A percentile compares a stretch with the other conserved stretches of the same genome.
These are phyloP conservation scores for Isaurus tuberculatus DNA, from an alignment of 92 coral and sea anemone genomes.

Conservation along the genomic window DNA sequence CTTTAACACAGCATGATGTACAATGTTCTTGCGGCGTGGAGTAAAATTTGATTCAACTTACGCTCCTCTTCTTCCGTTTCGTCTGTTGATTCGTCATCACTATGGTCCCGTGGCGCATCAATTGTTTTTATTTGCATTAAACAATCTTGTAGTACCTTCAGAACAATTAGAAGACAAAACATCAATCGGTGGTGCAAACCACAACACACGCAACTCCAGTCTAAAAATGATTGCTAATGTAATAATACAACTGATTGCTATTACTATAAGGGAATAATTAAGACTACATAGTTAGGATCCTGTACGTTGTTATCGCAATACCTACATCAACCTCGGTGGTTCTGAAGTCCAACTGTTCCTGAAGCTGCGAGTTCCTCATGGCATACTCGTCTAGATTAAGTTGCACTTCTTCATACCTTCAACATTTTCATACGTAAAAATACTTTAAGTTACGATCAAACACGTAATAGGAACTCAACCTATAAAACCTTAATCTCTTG, in stretches of 20 bases:
- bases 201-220: not conserved
- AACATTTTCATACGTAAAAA: not conserved
- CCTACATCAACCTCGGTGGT: constrained; percentile 86
- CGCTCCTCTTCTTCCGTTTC: constrained; percentile 69
- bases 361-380: constrained; percentile 70
- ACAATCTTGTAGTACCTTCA: constrained; percentile 84
- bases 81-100: constrained; percentile 63
- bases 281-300: not conserved
- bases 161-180: not conserved
- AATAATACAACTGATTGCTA: not conserved
- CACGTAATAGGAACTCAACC: too few relatives aligned
- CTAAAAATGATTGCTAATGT: not conserved
- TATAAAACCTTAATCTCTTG: too few relatives aligned
- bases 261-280: not conserved
- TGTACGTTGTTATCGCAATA: not conserved
- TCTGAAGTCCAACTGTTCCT: constrained; percentile 86
- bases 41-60: constrained; percentile 27
- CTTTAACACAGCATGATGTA: not conserved
- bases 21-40: not conserved
- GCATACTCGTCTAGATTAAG: constrained; percentile 79
- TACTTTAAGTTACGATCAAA: not conserved
- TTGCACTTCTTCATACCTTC: constrained; percentile 75
- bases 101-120: constrained; percentile 1
- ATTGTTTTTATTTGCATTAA: constrained; percentile 77
- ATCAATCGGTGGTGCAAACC: not conserved